phyloP scores from a whole-genome alignment of 2,888 invertebrate species.

The Druceiella hillmani region DNA sequence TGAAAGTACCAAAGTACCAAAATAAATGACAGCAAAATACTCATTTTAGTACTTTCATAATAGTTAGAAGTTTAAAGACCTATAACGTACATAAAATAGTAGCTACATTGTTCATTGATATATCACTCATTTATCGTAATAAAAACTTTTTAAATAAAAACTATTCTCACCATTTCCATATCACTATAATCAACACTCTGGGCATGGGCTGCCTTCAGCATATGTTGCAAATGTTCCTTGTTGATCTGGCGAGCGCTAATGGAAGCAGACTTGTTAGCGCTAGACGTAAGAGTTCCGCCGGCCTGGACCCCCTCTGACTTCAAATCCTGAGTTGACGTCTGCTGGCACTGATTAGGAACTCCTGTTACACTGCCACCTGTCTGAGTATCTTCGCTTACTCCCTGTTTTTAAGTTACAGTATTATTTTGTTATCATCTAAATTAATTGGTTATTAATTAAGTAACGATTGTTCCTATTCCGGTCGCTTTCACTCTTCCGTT shows the following conservation, averaged over 20 bases:
- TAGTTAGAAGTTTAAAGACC: too few species aligned
- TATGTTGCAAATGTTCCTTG: conserved; percentile 49
- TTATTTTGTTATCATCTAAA: conserved; percentile 25
- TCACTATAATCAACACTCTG: conserved; percentile 65
- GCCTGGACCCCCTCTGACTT: conserved; percentile 82
- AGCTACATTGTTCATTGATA: neutral
- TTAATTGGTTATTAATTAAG: too few species aligned
- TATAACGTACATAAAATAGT: too few species aligned
- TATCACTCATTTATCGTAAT: conserved; percentile 28
- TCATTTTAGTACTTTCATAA: too few species aligned
- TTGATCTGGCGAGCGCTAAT: conserved; percentile 50
- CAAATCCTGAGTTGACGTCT: conserved; percentile 42
- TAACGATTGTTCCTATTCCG: too few species aligned
- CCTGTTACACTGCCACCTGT: conserved; percentile 31
- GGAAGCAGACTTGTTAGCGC: conserved; percentile 55
- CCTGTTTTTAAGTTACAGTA: conserved; percentile 28
- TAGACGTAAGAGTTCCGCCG: conserved; percentile 64
- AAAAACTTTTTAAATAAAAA: too few species aligned
- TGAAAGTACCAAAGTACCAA: too few species aligned
- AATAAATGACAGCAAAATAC: too few species aligned
- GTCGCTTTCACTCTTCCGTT: too few species aligned
- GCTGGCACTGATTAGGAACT: conserved; percentile 28
- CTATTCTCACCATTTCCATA: conserved; percentile 56
- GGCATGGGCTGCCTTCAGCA: conserved; percentile 39
- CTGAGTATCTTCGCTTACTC: conserved; percentile 42